Percentiles rank a stretch among this genome's conserved stretches.
phyloP scores from a whole-genome alignment of 2,888 invertebrate species.

The Laspeyria flexula region DNA sequence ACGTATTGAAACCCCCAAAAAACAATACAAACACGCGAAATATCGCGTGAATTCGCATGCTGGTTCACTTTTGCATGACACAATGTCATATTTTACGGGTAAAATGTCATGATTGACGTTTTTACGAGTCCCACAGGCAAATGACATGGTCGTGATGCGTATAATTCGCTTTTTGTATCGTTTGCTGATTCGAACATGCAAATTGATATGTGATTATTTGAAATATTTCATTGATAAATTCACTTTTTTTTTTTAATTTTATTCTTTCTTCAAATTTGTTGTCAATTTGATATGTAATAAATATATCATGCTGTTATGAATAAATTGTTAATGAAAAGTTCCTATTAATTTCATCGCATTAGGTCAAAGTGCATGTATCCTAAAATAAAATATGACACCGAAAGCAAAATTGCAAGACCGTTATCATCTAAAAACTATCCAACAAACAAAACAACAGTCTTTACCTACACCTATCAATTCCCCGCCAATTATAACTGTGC shows the following conservation, averaged over 20 bases:
- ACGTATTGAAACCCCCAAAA: conserved; percentile 15
- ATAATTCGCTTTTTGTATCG: conserved; percentile 12
- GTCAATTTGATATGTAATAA: too few relatives aligned
- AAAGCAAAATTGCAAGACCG: too few relatives aligned
- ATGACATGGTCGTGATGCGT: conserved; percentile 27
- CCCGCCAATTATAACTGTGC: too few relatives aligned
- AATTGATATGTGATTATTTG: conserved; percentile 6
- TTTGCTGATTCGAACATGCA: conserved; percentile 26
- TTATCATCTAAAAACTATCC: too few relatives aligned
- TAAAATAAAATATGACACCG: too few relatives aligned
- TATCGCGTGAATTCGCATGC: conserved; percentile 33
- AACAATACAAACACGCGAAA: conserved; percentile 35
- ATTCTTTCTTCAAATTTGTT: neutral
- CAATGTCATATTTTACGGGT: conserved; percentile 30
- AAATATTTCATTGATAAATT: neutral
- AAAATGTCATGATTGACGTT: conserved; percentile 39
- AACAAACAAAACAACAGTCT: too few relatives aligned
- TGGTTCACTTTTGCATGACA: conserved; percentile 39
- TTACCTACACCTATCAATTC: too few relatives aligned
- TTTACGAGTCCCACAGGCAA: conserved; percentile 20
- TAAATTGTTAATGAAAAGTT: too few relatives aligned
- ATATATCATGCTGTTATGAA: too few relatives aligned
- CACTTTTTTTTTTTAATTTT: neutral
- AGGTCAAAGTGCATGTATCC: too few relatives aligned
- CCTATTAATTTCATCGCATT: too few relatives aligned